Evolutionary conservation across 2,113 vertebrate genomes (phyloP).

Genomic region (Dendropsophus ebraccatus): DNA sequence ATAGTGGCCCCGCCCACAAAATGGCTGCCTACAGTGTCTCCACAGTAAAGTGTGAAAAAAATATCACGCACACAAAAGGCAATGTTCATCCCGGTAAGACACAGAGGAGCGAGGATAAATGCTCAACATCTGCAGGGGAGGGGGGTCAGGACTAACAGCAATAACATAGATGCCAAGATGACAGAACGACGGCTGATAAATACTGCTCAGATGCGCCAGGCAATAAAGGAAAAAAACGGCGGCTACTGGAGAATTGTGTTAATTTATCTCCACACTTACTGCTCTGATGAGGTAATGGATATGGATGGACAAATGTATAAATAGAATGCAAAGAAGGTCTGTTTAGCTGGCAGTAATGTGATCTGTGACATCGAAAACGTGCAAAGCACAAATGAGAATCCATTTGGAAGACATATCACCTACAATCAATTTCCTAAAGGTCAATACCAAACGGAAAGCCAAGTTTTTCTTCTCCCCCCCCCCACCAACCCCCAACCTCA

Average conservation of each 20-base stretch:
- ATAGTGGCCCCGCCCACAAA: neutral
- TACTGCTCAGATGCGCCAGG: conserved; percentile 16
- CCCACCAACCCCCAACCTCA: conserved; percentile 16
- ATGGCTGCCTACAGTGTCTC: neutral
- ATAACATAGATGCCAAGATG: conserved; percentile 41
- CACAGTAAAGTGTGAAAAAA: no score
- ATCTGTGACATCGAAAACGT: conserved; percentile 57
- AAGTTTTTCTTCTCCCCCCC: conserved; percentile 2
- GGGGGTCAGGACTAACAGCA: conserved; percentile 19
- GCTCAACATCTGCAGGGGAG: conserved; percentile 12
- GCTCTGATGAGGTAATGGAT: conserved; percentile 45
- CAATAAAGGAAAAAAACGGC: neutral
- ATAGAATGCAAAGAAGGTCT: conserved; percentile 44
- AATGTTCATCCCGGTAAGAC: neutral
- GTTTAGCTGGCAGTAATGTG: conserved; percentile 57
- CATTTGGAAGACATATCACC: conserved; percentile 55
- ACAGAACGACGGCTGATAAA: conserved; percentile 35
- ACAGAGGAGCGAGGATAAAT: neutral
- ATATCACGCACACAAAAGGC: conserved; percentile 5
- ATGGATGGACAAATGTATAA: conserved; percentile 41
- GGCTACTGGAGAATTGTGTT: conserved; percentile 4
- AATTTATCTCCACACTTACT: conserved; percentile 26
- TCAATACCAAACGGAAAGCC: conserved; percentile 40
- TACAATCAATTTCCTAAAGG: conserved; percentile 56
- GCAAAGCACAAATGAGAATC: conserved; percentile 56